Base-by-base conservation (phyloP, 2,797 vertebrate species). In the Eupleurogrammus muticus region DNA sequence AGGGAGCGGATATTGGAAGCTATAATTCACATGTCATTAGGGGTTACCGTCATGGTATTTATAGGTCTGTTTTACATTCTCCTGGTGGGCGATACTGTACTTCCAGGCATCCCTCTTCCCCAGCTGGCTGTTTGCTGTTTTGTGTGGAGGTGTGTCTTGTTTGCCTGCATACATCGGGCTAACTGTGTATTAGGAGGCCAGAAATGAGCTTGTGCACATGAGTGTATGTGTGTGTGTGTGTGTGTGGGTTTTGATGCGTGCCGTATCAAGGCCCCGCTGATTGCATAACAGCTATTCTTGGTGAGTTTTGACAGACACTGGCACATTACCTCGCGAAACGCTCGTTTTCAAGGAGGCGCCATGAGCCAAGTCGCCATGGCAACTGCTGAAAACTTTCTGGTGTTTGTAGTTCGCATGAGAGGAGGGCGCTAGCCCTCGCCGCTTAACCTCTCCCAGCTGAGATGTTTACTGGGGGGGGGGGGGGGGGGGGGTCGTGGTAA, bases 341-440 rank as follows among this genome's bases (percentile, higher is more conserved):
- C 66, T 77, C 14, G 52, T 82, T 83, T 85, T 87, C 50, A 67
- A 76, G 51, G 55, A 69, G 59, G 54, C 71, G 70, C 70, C 35
- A 13, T 56, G 24, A 84, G 81, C 61, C 77, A 73, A 62, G 84
- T 92, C 53, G 35, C 78, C 83, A 90, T 93, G 83, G 89, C 55
- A 92, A 92, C 86, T 51, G 70, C 77, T 75, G 66, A 78, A 91
- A 92, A 90, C 79, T 48, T 87, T 85, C 17, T 61, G 36, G 19
- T 82, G 70, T 88, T 89, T 79, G 66, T 77, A 74, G 77, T 88
- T 82, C 73, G 75, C 70, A 70, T 23, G 48, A n/a, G 49, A 70
- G 66, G 36, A 52, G 24, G 48, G 48, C 71, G 61, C 76, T 79
- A 34, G 75, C 81, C 77, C 65, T 82, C 77, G 5, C 56, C 13